Percentiles rank a stretch among this genome's conserved stretches.
Conservation (phyloP, 2,888 invertebrate genomes). For the Sphecodes monilicornis region DNA sequence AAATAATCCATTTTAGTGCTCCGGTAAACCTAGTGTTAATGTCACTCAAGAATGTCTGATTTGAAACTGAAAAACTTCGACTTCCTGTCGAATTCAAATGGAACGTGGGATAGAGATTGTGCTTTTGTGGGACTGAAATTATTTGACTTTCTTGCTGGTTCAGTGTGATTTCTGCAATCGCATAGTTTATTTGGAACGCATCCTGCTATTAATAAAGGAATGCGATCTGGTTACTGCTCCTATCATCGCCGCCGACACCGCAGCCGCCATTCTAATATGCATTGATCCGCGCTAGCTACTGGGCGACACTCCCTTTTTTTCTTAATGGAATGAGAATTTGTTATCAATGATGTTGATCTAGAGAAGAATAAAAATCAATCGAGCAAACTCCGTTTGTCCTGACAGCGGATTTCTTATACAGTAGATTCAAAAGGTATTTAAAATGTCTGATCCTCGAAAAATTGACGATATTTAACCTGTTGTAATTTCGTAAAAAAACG, state of each 20-base stretch:
- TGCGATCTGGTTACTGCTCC: not conserved
- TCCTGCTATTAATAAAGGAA: slow-evolving; percentile 26
- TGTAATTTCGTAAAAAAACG: not conserved
- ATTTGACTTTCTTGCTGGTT: not conserved
- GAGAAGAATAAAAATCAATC: not conserved
- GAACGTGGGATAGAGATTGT: not conserved
- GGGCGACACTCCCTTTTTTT: slow-evolving; percentile 5
- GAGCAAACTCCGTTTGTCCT: not conserved
- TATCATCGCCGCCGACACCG: not conserved
- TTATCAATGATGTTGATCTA: not conserved
- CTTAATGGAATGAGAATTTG: not conserved
- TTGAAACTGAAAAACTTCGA: not conserved
- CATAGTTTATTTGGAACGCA: slow-evolving; percentile 40
- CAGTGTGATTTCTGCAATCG: not conserved
- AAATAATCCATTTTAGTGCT: too few relatives aligned
- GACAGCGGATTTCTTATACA: not conserved
- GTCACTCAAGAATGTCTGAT: not conserved
- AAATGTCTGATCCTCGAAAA: not conserved
- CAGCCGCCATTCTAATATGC: not conserved
- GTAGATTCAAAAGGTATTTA: not conserved
- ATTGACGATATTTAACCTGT: not conserved
- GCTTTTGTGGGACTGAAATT: not conserved
- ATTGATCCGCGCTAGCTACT: not conserved
- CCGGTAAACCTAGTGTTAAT: too few relatives aligned
- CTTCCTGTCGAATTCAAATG: not conserved